Conservation (phyloP, 2,797 vertebrate species). For the Sternarchorhynchus goeldii region DNA sequence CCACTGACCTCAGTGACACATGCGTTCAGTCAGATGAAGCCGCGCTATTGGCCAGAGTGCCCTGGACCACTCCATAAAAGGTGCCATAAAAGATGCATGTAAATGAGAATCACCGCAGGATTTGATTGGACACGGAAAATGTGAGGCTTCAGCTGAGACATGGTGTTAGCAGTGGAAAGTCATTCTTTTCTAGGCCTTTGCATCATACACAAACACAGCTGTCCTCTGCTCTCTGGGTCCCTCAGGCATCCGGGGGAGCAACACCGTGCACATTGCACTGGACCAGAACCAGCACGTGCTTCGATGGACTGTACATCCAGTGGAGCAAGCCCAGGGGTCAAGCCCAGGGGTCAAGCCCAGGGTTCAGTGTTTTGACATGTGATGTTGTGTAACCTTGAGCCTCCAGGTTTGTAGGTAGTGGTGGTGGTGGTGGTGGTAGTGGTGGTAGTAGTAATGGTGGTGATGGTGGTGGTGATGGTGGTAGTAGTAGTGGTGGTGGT, state of each 20-base stretch:
- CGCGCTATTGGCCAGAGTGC: slow-evolving; percentile 10
- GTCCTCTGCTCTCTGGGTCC: slow-evolving; percentile 9
- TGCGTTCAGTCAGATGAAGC: not conserved
- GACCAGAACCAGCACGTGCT: not conserved
- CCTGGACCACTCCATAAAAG: not conserved
- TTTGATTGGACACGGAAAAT: slow-evolving; percentile 12
- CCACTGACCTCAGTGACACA: slow-evolving; percentile 10
- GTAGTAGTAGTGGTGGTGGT: too few relatives aligned
- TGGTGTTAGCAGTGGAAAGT: slow-evolving; percentile 9
- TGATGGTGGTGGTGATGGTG: too few relatives aligned
- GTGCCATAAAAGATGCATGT: not conserved
- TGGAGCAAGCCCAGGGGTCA: too few relatives aligned
- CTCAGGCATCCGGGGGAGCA: slow-evolving; percentile 9
- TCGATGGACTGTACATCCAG: too few relatives aligned
- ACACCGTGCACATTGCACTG: not conserved
- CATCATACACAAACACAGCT: slow-evolving; percentile 29
- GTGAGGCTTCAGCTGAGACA: not conserved
- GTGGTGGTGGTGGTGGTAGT: too few relatives aligned
- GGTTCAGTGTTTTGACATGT: too few relatives aligned
- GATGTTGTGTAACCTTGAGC: too few relatives aligned
- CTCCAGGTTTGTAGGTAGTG: too few relatives aligned
- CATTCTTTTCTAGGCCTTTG: slow-evolving; percentile 28
- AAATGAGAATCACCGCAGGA: not conserved
- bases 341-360: too few relatives aligned
- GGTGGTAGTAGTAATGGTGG: too few relatives aligned